These are phyloP conservation scores for Chaetura pelagica DNA, from an alignment of 2,113 vertebrate genomes.

Conservation along the genomic window DNA sequence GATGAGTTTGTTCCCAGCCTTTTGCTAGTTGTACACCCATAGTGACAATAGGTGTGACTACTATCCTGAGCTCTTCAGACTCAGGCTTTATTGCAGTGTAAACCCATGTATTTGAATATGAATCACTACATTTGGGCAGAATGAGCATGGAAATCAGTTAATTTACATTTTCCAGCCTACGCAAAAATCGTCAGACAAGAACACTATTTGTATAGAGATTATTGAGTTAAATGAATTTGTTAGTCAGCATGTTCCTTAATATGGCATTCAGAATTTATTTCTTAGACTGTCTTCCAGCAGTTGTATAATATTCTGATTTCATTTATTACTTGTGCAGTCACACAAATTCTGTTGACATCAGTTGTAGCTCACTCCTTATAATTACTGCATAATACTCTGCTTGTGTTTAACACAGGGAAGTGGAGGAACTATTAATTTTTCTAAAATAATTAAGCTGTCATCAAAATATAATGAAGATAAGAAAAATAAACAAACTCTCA, in stretches of 20 bases:
- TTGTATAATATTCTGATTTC: constrained; percentile 31
- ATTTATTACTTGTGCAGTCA: constrained; percentile 21
- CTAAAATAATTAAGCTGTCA: constrained; percentile 37
- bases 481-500: constrained; percentile 33
- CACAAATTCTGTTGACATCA: constrained; percentile 48
- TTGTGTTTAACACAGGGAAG: neutral
- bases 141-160: neutral
- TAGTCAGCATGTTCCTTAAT: constrained; percentile 37
- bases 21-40: neutral
- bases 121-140: neutral
- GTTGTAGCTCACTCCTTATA: constrained; percentile 14
- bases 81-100: neutral
- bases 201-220: neutral
- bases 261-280: constrained; percentile 22
- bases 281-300: constrained; percentile 48
- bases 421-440: constrained; percentile 23
- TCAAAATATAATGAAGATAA: constrained; percentile 28
- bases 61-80: neutral
- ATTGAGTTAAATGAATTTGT: constrained; percentile 14
- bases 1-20: neutral
- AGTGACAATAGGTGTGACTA: neutral
- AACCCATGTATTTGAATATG: neutral
- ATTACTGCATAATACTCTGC: constrained; percentile 39
- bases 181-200: constrained; percentile 5
- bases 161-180: constrained; percentile 21